Conservation (phyloP, 2,797 vertebrate genomes). For the Acanthornis magna region DNA sequence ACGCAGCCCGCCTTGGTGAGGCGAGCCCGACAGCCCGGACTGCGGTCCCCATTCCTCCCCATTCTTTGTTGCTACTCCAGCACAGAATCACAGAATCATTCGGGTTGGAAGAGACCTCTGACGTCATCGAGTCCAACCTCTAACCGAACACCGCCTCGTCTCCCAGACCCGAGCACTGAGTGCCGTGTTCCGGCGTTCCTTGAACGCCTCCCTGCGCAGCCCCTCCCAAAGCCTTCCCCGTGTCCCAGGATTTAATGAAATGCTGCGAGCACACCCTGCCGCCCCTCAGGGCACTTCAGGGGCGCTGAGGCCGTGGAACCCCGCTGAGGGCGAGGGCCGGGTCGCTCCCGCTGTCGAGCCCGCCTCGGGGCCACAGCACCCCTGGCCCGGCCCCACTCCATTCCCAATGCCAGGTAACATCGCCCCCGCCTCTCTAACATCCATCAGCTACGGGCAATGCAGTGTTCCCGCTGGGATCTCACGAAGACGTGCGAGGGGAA, state of each 20-base stretch:
- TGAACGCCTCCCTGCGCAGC: too few relatives aligned
- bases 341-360: too few relatives aligned
- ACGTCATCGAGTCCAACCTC: neutral
- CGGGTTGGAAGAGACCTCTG: neutral
- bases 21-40: neutral
- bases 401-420: too few relatives aligned
- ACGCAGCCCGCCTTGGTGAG: neutral
- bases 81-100: neutral
- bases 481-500: neutral
- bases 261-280: neutral
- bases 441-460: fast-evolving
- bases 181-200: neutral
- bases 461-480: fast-evolving
- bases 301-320: too few relatives aligned
- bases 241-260: neutral
- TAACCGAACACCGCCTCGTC: neutral
- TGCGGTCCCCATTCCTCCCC: neutral
- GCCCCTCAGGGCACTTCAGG: neutral
- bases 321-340: neutral
- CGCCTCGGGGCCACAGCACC: too few relatives aligned
- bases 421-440: fast-evolving
- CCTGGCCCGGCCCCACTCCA: neutral
- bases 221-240: neutral
- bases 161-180: neutral
- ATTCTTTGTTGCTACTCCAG: neutral